Conservation (phyloP, 23 tunicate species). For the Ciona savignyi region DNA sequence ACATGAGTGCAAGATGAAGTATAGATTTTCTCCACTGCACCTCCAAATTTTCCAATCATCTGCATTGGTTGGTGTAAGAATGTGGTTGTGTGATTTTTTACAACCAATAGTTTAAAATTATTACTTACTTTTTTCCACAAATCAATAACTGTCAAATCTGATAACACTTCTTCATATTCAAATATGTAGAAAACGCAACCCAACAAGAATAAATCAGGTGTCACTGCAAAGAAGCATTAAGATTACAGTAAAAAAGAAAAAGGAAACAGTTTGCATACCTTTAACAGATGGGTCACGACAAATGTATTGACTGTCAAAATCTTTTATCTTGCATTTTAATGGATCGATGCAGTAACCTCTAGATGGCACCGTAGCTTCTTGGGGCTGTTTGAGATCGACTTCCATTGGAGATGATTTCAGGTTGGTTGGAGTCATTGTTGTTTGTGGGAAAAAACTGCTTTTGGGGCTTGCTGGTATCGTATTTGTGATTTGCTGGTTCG, state of each 20-base stretch:
- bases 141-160: slow-evolving; percentile 22
- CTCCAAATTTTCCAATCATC: neutral
- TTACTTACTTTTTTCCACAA: slow-evolving; percentile 60
- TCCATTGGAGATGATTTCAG: neutral
- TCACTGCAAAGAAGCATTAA: slow-evolving; percentile 24
- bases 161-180: slow-evolving; percentile 57
- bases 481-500: too few species aligned
- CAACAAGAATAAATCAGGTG: slow-evolving; percentile 54
- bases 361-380: neutral
- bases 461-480: neutral
- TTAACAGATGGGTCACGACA: slow-evolving; percentile 21
- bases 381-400: neutral
- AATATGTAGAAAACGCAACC: slow-evolving; percentile 77
- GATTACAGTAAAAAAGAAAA: too few species aligned
- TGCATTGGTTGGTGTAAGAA: neutral
- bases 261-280: too few species aligned
- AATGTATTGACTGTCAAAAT: neutral
- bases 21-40: neutral
- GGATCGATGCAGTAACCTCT: neutral
- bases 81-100: too few species aligned
- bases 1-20: neutral
- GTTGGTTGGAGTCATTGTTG: neutral
- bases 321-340: neutral
- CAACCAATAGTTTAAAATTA: neutral
- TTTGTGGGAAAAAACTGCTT: neutral